Base-by-base conservation (phyloP, 2,113 vertebrate genomes). In the Dendrocopos noguchii region DNA sequence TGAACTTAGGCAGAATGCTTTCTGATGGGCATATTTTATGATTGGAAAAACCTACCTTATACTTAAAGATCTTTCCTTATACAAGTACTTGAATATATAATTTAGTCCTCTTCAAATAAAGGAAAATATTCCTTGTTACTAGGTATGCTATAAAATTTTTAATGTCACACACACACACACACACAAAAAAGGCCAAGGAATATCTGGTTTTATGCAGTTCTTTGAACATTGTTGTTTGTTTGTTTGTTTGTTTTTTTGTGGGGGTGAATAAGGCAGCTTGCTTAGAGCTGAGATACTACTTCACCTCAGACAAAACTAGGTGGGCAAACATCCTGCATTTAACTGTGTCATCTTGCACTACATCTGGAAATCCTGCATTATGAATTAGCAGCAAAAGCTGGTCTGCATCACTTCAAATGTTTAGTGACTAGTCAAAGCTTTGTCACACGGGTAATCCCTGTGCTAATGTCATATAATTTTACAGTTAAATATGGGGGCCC, bases 341-440 rank as follows among this genome's bases (percentile, higher is more conserved):
- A 57, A 79, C 21, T 60, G 9, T 70, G 57, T 52, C 42, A 57
- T 86, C 73, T 84, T 90, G 34, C 33, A 70, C 68, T 92, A 44
- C 64, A 89, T 83, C 85, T 92, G 80, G 77, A 95, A 88, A 57
- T 61, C 46, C 16, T 91, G 42, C 50, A 57, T 86, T 86, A 55
- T 71, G 66, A 71, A 90, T 87, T 79, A 84, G 47, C 21, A 91
- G 28, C 17, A 39, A 84, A 91, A 87, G 28, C 11, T 72, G 53
- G 42, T 80, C 47, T 78, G 31, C 12, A 22, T 78, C 21, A 36
- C n/a, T 95, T 84, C 63, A 87, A 33, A 67, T 61, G 44, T 84
- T 88, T 71, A 79, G 74, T 60, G 63, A 39, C 46, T 84, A 74
- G 57, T 74, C 76, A 72, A 27, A 83, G 24, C 25, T 91, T 83